Evolutionary conservation across 2,797 vertebrate species (phyloP).

Genomic region (Acropternis orthonyx): DNA sequence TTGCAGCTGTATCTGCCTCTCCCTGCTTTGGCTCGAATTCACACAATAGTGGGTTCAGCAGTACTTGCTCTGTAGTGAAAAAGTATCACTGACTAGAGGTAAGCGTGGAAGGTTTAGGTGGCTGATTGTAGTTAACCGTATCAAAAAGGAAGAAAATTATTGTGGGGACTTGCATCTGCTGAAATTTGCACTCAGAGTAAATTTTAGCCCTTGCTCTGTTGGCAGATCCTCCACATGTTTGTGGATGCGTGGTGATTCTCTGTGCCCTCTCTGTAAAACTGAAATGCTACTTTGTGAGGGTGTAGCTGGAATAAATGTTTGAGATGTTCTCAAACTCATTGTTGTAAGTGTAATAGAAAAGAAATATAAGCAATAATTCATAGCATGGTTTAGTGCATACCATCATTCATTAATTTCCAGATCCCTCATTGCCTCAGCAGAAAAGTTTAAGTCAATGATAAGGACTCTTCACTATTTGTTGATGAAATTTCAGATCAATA

Average conservation of each 20-base stretch:
- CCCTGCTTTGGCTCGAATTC: neutral
- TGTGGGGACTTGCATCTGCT: neutral
- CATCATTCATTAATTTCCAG: constrained; percentile 4
- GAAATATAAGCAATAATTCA: neutral
- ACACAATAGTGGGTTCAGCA: neutral
- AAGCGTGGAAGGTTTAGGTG: neutral
- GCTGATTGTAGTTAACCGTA: neutral
- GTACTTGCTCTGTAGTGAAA: neutral
- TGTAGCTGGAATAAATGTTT: neutral
- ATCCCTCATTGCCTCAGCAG: neutral
- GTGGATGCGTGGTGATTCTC: neutral
- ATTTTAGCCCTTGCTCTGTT: neutral
- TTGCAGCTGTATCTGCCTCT: neutral
- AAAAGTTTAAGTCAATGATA: constrained; percentile 10
- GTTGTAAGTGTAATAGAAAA: neutral
- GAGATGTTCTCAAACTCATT: neutral
- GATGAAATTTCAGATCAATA: constrained; percentile 53
- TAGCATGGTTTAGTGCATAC: neutral
- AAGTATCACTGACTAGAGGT: neutral
- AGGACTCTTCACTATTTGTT: neutral
- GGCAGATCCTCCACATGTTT: neutral
- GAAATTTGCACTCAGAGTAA: neutral
- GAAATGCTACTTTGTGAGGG: neutral
- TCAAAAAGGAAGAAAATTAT: neutral
- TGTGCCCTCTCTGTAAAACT: neutral